These are phyloP conservation scores for Dreissena polymorpha DNA, from an alignment of 1,140 invertebrate species.

Conservation along the genomic window DNA sequence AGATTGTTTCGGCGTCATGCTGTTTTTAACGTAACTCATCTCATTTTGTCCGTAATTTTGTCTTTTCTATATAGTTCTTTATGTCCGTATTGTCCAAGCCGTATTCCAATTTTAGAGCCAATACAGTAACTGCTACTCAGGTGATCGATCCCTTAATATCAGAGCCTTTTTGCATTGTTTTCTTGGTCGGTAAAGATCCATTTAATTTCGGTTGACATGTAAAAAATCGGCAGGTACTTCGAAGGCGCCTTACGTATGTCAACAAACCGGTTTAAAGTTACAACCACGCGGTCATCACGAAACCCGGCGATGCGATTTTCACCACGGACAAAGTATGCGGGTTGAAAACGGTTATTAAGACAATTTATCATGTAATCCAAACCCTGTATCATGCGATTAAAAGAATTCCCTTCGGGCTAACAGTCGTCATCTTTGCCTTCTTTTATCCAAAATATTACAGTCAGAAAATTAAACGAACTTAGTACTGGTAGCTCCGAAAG, in stretches of 20 bases:
- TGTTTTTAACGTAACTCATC: too few species aligned
- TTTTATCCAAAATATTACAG: constrained; percentile 11
- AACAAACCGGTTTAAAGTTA: background rate
- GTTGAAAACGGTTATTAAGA: background rate
- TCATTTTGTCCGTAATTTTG: too few species aligned
- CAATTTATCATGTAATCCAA: constrained; percentile 16
- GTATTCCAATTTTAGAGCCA: too few species aligned
- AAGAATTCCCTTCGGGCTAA: background rate
- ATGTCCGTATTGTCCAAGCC: too few species aligned
- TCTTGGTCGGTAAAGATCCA: too few species aligned
- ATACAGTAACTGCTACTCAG: too few species aligned
- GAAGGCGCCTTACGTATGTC: background rate
- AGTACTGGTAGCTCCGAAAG: background rate
- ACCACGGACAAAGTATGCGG: constrained; percentile 9
- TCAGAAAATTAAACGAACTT: constrained; percentile 12
- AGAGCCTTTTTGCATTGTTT: too few species aligned
- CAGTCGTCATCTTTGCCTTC: constrained; percentile 1
- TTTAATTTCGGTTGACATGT: background rate
- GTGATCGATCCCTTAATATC: too few species aligned
- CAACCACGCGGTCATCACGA: background rate
- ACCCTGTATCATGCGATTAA: background rate
- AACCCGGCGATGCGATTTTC: constrained; percentile 6
- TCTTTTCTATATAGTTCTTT: too few species aligned
- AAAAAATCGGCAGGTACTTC: background rate
- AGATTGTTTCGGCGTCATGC: too few species aligned